Conservation (phyloP, 2,113 vertebrate genomes). For the Lipophrys pholis region DNA sequence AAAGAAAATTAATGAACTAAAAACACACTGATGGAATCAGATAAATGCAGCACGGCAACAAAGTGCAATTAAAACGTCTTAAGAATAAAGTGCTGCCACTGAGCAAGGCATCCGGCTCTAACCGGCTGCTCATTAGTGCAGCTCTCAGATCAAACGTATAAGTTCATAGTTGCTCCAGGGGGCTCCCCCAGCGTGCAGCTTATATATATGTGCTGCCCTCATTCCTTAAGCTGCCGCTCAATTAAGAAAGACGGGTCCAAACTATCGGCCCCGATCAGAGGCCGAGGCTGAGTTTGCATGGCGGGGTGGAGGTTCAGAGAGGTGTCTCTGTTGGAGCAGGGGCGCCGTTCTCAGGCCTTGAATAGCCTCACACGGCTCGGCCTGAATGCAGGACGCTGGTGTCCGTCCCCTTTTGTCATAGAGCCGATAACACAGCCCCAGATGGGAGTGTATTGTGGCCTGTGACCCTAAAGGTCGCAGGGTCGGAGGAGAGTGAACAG, state of each 20-base stretch:
- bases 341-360: constrained; percentile 65
- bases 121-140: constrained; percentile 52
- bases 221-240: constrained; percentile 16
- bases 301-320: constrained; percentile 34
- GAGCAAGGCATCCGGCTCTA: constrained; percentile 18
- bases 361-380: constrained; percentile 42
- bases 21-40: no score
- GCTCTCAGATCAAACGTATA: constrained; percentile 44
- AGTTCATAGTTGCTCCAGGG: constrained; percentile 9
- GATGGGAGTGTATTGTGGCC: constrained; percentile 68
- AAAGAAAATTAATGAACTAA: neutral
- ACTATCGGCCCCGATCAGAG: constrained; percentile 45
- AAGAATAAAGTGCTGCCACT: neutral
- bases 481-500: constrained; percentile 64
- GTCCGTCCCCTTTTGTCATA: constrained; percentile 47
- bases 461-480: constrained; percentile 59
- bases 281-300: constrained; percentile 35
- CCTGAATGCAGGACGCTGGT: constrained; percentile 50
- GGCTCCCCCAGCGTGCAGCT: constrained; percentile 33
- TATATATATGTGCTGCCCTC: constrained; percentile 26
- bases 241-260: constrained; percentile 38
- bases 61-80: neutral
- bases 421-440: constrained; percentile 58
- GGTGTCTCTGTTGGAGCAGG: constrained; percentile 36
- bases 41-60: neutral